A percentile compares a stretch with the other conserved stretches of the same genome.
Evolutionary conservation across 2,113 vertebrate species (phyloP).

Genomic region (Leiothrix lutea): DNA sequence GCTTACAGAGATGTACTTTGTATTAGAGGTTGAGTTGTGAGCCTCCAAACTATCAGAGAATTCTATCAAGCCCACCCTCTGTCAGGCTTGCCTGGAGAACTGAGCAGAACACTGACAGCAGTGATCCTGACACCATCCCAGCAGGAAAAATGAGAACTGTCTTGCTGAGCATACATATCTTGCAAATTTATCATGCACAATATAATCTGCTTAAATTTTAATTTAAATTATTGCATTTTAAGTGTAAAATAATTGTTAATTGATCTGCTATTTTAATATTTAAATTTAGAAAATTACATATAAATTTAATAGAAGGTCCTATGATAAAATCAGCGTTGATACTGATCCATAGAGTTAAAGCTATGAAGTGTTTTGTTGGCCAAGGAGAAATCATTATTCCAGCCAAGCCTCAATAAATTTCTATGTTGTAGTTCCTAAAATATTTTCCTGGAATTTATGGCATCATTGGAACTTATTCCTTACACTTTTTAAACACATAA

Average conservation of each 20-base stretch:
- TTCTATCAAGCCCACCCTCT: background rate
- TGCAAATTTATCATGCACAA: background rate
- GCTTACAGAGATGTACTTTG: background rate
- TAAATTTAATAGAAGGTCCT: background rate
- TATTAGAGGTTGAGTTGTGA: background rate
- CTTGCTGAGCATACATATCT: rapidly evolving
- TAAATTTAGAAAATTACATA: background rate
- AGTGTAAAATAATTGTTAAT: background rate
- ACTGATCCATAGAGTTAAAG: background rate
- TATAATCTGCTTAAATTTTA: background rate
- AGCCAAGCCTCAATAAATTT: conserved; percentile 47
- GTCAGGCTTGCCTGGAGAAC: background rate
- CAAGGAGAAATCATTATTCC: conserved; percentile 25
- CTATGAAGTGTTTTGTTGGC: background rate
- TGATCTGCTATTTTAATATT: background rate
- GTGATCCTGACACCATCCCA: rapidly evolving
- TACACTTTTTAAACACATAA: conserved; percentile 48
- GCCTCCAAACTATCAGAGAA: background rate
- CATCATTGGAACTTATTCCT: conserved; percentile 60
- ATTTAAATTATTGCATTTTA: background rate
- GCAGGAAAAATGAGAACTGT: background rate
- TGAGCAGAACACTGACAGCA: rapidly evolving
- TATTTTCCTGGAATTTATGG: conserved; percentile 67
- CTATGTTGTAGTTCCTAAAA: conserved; percentile 48
- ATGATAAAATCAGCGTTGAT: background rate